A percentile compares a stretch with the other conserved stretches of the same genome.
These are phyloP conservation scores for Caenorhabditis becei DNA, from an alignment of 2,888 invertebrate species.

Conservation along the genomic window DNA sequence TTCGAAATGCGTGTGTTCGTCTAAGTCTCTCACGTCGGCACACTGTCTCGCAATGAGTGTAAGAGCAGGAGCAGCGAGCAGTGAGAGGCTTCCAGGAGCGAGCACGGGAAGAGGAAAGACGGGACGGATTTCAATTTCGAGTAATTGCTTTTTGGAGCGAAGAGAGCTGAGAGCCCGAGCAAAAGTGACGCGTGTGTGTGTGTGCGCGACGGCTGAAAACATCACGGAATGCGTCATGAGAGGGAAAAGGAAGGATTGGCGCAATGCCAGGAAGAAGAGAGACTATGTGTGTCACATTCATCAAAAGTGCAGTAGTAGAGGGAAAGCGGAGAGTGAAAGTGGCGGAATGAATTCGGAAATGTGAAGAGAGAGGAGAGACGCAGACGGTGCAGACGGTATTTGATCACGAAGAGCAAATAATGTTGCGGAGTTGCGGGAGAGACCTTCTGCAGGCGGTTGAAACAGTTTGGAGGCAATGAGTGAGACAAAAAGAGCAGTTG, in stretches of 20 bases:
- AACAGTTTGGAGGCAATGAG: slow-evolving; percentile 23
- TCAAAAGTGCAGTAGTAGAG: slow-evolving; percentile 41
- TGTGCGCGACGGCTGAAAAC: slow-evolving; percentile 8
- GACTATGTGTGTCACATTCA: slow-evolving; percentile 28
- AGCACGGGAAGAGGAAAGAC: too few species aligned
- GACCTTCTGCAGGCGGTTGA: background rate
- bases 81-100: slow-evolving; percentile 8
- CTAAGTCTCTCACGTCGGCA: background rate
- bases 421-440: slow-evolving; percentile 36
- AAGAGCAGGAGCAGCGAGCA: slow-evolving; percentile 3
- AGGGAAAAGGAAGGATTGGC: slow-evolving; percentile 20
- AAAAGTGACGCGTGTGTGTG: slow-evolving; percentile 39
- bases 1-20: slow-evolving; percentile 38
- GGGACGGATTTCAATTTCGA: slow-evolving; percentile 54
- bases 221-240: slow-evolving; percentile 13
- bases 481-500: background rate
- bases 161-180: slow-evolving; percentile 1
- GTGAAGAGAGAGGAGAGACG: slow-evolving; percentile 8
- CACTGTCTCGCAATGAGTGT: slow-evolving; percentile 4
- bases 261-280: slow-evolving; percentile 18
- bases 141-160: slow-evolving; percentile 53
- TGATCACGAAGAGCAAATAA: slow-evolving; percentile 60
- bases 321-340: slow-evolving; percentile 21
- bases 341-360: slow-evolving; percentile 10
- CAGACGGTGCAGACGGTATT: slow-evolving; percentile 25